Conservation (phyloP, 2,888 invertebrate genomes). For the Prosopocoilus inquinatus region DNA sequence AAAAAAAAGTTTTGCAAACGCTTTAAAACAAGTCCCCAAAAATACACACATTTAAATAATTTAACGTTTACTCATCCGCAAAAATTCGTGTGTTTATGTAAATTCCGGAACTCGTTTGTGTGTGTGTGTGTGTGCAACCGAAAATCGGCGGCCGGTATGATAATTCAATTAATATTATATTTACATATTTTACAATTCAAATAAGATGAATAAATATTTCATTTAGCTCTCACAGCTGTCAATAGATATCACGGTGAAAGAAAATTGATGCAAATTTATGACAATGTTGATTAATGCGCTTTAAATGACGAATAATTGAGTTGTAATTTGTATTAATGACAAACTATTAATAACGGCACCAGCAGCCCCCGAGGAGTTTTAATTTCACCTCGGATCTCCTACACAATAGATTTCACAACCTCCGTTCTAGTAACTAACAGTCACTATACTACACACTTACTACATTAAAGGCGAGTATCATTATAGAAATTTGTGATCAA, state of each 20-base stretch:
- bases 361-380: constrained; percentile 30
- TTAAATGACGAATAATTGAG: constrained; percentile 40
- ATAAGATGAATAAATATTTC: constrained; percentile 21
- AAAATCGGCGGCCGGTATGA: not conserved
- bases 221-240: constrained; percentile 18
- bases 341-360: constrained; percentile 37
- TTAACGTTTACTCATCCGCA: too few species aligned
- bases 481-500: too few species aligned
- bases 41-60: not conserved
- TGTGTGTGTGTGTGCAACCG: constrained; percentile 3
- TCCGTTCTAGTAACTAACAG: not conserved
- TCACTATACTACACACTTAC: too few species aligned
- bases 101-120: constrained; percentile 10
- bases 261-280: constrained; percentile 34
- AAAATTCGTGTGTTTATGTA: too few species aligned
- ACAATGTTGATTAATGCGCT: constrained; percentile 39
- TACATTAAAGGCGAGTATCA: too few species aligned
- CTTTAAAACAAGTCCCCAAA: not conserved
- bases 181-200: constrained; percentile 18
- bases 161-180: constrained; percentile 1
- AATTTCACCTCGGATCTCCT: constrained; percentile 18
- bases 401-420: constrained; percentile 1
- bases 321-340: constrained; percentile 40
- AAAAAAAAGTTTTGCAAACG: too few species aligned
- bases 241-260: constrained; percentile 11